Base-by-base conservation (phyloP, 1,140 invertebrate genomes). In the Drosophila sp. region DNA sequence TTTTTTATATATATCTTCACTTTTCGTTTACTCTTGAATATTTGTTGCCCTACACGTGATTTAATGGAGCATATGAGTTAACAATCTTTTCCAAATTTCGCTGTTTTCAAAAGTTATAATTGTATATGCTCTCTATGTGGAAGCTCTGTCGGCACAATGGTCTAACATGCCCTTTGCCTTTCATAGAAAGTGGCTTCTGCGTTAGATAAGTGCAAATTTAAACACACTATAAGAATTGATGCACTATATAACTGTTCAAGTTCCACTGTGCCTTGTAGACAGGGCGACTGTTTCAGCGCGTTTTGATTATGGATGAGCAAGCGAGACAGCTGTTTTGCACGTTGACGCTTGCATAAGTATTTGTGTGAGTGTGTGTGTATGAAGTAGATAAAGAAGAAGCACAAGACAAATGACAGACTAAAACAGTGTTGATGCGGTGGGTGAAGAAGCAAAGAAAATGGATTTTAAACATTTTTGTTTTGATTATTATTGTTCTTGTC, bases 401-500 rank as follows among this genome's bases (percentile, higher is more conserved):
- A 78, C 66, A 82, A 84, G 80, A 84, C 80, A 83, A 83, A 86
- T 86, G 80, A 84, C 81, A 84, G 81, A 64, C 75, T 77, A 82
- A 86, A 87, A 76, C 72, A 89, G 75, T 70, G 70, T 21, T 58
- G 53, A 51, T 67, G 71, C 50, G 72, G 83, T 82, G 82, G 76
- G 75, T 69, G 70, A 73, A 75, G 75, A 76, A 80, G 81, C 57
- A 87, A 86, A 89, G 83, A 87, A 87, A 87, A 87, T 87, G 82
- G 83, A 87, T 87, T 87, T 87, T 87, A 89, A 87, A 87, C 82
- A 87, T 87, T 87, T 87, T 87, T 87, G 82, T 87, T 87, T 87
- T 87, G 82, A 87, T 87, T 87, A 87, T 87, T 87, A 87, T 87
- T 87, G 82, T 87, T 87, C 82, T 87, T 84, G 80, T 80, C 72